phyloP scores from a whole-genome alignment of 2,888 invertebrate genomes.

The Calephelis perditalis region DNA sequence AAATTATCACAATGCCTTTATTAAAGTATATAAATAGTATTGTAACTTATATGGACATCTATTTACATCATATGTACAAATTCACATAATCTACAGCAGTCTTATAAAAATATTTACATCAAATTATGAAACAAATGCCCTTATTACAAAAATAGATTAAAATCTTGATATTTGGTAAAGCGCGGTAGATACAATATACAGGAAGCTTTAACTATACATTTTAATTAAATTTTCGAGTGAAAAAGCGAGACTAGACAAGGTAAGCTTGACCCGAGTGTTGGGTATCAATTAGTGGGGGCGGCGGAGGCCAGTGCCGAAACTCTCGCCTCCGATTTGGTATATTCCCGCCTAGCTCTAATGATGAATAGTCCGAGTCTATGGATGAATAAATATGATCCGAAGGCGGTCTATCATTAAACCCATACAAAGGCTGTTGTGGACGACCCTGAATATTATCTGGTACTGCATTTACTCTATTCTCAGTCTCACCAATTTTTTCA shows the following conservation, averaged over 20 bases:
- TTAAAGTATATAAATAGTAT: slow-evolving; percentile 79
- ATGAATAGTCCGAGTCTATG: slow-evolving; percentile 93
- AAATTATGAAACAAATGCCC: slow-evolving; percentile 60
- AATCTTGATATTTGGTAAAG: slow-evolving; percentile 75
- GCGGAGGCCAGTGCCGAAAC: slow-evolving; percentile 68
- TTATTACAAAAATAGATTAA: slow-evolving; percentile 74
- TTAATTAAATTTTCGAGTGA: slow-evolving; percentile 43
- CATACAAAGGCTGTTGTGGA: slow-evolving; percentile 61
- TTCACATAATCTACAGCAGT: slow-evolving; percentile 76
- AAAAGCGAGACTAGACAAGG: slow-evolving; percentile 70
- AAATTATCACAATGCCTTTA: slow-evolving; percentile 79
- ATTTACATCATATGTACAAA: slow-evolving; percentile 74
- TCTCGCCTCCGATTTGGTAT: slow-evolving; percentile 65
- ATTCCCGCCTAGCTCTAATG: slow-evolving; percentile 82
- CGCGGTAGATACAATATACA: slow-evolving; percentile 69
- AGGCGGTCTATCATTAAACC: slow-evolving; percentile 82
- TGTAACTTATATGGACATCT: slow-evolving; percentile 75
- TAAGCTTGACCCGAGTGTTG: slow-evolving; percentile 71
- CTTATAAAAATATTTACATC: slow-evolving; percentile 77
- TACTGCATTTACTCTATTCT: slow-evolving; percentile 81
- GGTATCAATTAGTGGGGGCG: slow-evolving; percentile 62
- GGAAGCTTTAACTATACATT: slow-evolving; percentile 65
- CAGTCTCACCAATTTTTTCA: slow-evolving; percentile 61
- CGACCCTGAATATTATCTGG: slow-evolving; percentile 64
- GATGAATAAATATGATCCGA: slow-evolving; percentile 94